Conservation (phyloP, 2,113 vertebrate genomes). For the Gymnorhina tibicen region DNA sequence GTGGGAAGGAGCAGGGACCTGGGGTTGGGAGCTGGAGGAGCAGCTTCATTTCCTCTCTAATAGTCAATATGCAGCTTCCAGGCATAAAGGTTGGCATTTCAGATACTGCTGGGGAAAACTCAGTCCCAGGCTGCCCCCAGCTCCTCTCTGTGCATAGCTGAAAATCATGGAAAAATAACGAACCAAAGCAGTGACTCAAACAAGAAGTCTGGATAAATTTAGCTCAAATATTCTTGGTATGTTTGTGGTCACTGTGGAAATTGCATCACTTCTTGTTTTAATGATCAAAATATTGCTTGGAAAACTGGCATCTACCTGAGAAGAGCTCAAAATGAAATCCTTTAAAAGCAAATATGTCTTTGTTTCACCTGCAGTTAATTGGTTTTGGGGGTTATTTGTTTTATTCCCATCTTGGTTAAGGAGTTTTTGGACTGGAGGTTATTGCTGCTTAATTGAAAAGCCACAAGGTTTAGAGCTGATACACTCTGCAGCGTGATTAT, state of each 20-base stretch:
- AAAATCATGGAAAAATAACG: neutral
- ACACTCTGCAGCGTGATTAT: neutral
- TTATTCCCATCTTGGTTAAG: neutral
- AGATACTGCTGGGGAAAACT: neutral
- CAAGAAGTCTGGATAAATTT: slow-evolving; percentile 33
- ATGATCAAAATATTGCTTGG: slow-evolving; percentile 30
- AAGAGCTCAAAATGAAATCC: neutral
- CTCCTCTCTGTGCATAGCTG: neutral
- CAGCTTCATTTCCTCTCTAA: neutral
- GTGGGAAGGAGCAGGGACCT: neutral
- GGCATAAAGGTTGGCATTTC: neutral
- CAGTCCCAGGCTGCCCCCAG: neutral
- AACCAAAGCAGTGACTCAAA: slow-evolving; percentile 14
- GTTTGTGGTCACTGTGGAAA: slow-evolving; percentile 60
- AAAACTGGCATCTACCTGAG: neutral
- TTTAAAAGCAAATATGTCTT: neutral
- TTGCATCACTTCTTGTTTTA: slow-evolving; percentile 35
- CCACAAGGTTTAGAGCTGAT: neutral
- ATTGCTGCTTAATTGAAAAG: slow-evolving; percentile 5
- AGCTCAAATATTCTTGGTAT: slow-evolving; percentile 66
- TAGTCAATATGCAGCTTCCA: neutral
- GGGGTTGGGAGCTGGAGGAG: neutral
- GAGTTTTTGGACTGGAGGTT: neutral
- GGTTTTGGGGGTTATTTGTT: neutral
- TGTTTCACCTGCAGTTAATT: neutral